These are phyloP conservation scores for Chloroclysta siterata DNA, from an alignment of 2,888 invertebrate species.

Conservation along the genomic window DNA sequence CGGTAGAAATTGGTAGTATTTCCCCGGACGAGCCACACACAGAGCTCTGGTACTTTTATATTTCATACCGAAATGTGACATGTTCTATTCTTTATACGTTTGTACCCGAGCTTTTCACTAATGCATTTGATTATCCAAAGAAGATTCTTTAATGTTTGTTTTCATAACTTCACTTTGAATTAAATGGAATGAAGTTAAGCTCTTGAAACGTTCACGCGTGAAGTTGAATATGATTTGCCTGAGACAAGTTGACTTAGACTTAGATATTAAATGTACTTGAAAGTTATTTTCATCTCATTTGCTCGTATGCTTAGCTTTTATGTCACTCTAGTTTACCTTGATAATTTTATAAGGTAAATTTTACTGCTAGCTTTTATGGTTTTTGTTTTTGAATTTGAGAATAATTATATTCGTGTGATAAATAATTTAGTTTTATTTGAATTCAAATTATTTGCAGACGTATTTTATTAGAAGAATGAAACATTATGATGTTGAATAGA, in stretches of 20 bases:
- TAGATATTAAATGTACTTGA: slow-evolving; percentile 19
- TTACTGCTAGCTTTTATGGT: not conserved
- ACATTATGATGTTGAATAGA: too few relatives aligned
- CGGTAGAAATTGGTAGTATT: too few relatives aligned
- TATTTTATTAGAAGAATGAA: too few relatives aligned
- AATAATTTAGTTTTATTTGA: too few relatives aligned
- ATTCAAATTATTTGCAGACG: too few relatives aligned
- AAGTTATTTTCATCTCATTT: slow-evolving; percentile 19
- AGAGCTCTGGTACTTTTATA: too few relatives aligned
- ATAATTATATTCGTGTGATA: not conserved
- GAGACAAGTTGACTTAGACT: slow-evolving; percentile 15
- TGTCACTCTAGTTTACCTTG: slow-evolving; percentile 6
- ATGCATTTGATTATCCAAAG: slow-evolving; percentile 6
- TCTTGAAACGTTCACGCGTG: slow-evolving; percentile 34
- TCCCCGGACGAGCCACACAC: too few relatives aligned
- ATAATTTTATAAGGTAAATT: not conserved
- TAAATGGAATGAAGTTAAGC: slow-evolving; percentile 34
- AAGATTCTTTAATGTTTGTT: slow-evolving; percentile 10
- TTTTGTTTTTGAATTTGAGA: not conserved
- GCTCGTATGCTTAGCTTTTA: not conserved
- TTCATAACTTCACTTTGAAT: slow-evolving; percentile 21
- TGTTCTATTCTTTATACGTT: not conserved
- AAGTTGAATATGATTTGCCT: slow-evolving; percentile 35
- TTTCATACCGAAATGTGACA: not conserved
- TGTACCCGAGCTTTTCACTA: not conserved